Conservation (phyloP, 2,888 invertebrate species). For the Noctuana brunneofusca region DNA sequence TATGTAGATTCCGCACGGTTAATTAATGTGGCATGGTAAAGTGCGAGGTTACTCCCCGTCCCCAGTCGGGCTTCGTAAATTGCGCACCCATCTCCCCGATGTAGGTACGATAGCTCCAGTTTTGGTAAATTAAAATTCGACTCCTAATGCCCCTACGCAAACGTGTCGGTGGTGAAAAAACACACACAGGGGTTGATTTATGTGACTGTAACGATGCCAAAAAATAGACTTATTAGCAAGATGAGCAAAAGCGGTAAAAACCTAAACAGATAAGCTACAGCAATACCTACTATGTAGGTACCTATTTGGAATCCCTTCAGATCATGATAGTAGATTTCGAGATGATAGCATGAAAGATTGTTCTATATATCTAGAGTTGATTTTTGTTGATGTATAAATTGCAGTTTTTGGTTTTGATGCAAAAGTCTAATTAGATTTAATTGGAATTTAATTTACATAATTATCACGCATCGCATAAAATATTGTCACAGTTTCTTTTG, state of each 20-base stretch:
- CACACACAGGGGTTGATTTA: constrained; percentile 31
- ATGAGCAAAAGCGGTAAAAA: background rate
- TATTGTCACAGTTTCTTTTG: too few relatives aligned
- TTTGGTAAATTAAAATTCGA: constrained; percentile 69
- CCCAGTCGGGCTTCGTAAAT: constrained; percentile 72
- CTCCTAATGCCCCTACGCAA: constrained; percentile 42
- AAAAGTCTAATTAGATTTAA: too few relatives aligned
- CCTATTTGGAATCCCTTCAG: too few relatives aligned
- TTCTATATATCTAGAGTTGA: too few relatives aligned
- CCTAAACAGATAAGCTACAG: too few relatives aligned
- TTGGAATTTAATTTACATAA: too few relatives aligned
- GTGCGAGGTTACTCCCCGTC: constrained; percentile 71
- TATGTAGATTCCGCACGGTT: constrained; percentile 78
- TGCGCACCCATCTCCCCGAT: constrained; percentile 74
- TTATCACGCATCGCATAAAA: too few relatives aligned
- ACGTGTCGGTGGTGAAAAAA: constrained; percentile 30
- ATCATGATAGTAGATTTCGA: too few relatives aligned
- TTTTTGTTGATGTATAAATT: too few relatives aligned
- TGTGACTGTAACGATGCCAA: constrained; percentile 20
- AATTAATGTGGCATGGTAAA: constrained; percentile 80
- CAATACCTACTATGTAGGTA: too few relatives aligned
- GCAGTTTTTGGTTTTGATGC: too few relatives aligned
- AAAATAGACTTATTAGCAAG: constrained; percentile 11
- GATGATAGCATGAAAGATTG: too few relatives aligned
- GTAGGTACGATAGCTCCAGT: constrained; percentile 64